Evolutionary conservation across 2,888 invertebrate genomes (phyloP).

Genomic region (Drosophila anomalata): DNA sequence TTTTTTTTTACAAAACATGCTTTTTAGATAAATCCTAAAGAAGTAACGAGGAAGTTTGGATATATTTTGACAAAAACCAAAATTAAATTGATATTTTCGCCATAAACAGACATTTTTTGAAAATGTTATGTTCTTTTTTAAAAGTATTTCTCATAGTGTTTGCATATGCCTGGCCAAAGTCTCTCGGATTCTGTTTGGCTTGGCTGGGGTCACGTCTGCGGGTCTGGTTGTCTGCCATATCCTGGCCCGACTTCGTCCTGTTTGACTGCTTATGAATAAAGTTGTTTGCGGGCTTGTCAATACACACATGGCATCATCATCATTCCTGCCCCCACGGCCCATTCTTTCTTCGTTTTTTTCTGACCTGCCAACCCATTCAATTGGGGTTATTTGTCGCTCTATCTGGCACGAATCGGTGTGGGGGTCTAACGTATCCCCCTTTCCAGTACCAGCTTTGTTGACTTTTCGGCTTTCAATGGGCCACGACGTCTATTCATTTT

Average conservation of each 20-base stretch:
- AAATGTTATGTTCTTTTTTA: background rate
- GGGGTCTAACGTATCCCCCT: background rate
- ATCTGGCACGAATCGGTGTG: constrained; percentile 54
- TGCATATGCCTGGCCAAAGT: constrained; percentile 26
- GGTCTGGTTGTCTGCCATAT: constrained; percentile 19
- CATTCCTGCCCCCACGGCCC: constrained; percentile 33
- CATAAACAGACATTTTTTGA: no score
- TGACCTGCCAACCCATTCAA: constrained; percentile 57
- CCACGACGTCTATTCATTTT: constrained; percentile 72
- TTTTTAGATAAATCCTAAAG: no score
- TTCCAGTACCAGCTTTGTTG: constrained; percentile 57
- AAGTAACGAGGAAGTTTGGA: no score
- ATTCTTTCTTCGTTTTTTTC: background rate
- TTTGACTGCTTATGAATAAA: constrained; percentile 75
- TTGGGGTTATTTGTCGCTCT: constrained; percentile 80
- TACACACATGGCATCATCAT: constrained; percentile 54
- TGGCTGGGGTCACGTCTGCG: constrained; percentile 63
- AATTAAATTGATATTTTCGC: no score
- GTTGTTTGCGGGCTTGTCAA: constrained; percentile 75
- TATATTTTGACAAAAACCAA: no score
- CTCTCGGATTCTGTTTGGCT: constrained; percentile 37
- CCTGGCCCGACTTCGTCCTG: constrained; percentile 33
- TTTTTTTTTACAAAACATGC: no score
- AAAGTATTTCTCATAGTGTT: constrained; percentile 2
- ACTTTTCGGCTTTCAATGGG: constrained; percentile 77